These are phyloP conservation scores for Synergus umbraculus DNA, from an alignment of 2,888 invertebrate species.

Conservation along the genomic window DNA sequence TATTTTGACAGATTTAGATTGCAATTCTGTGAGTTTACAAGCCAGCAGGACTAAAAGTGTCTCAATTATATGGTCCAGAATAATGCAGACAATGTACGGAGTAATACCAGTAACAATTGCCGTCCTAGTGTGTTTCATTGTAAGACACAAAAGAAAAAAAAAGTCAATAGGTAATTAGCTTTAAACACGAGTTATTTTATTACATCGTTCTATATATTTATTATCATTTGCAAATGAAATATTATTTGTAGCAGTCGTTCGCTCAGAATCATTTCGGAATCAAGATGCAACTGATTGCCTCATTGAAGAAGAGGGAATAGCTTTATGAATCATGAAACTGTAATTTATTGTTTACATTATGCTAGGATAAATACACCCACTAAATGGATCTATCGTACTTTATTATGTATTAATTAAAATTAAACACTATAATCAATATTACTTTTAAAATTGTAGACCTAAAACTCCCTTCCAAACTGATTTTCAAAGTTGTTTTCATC, in stretches of 20 bases:
- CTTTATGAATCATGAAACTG: not conserved
- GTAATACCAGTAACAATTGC: not conserved
- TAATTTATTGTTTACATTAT: not conserved
- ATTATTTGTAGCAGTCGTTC: not conserved
- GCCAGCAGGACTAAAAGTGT: not conserved
- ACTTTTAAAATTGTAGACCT: not conserved
- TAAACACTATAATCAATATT: too few relatives aligned
- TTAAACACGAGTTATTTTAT: not conserved
- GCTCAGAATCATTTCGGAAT: conserved; percentile 1
- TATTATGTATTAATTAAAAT: too few relatives aligned
- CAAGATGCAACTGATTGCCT: not conserved
- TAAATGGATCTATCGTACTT: too few relatives aligned
- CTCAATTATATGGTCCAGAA: conserved; percentile 19
- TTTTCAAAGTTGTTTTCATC: not conserved
- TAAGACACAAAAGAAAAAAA: not conserved
- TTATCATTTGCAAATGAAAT: not conserved
- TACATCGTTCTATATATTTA: not conserved
- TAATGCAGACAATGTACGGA: not conserved
- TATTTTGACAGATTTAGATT: conserved; percentile 15
- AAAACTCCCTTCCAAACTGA: not conserved
- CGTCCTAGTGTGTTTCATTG: not conserved
- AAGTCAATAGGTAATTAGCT: not conserved
- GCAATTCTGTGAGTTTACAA: conserved; percentile 1
- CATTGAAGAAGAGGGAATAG: conserved; percentile 9
- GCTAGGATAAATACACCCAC: not conserved